Evolutionary conservation across 2,113 vertebrate genomes (phyloP).

Genomic region (Pontoporia blainvillei): DNA sequence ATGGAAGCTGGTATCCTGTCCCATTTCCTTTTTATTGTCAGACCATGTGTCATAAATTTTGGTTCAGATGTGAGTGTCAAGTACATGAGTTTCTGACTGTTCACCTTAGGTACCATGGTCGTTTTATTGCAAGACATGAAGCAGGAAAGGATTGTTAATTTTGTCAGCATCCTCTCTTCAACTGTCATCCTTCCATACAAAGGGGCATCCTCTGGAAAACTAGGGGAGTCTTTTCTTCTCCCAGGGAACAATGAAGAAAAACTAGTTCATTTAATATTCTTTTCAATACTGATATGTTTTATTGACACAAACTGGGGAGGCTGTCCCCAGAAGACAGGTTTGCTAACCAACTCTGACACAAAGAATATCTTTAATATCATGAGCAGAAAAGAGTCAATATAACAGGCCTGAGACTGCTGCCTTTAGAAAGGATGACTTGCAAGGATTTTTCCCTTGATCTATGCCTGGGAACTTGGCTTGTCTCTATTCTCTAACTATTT

Average conservation of each 20-base stretch:
- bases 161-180: neutral
- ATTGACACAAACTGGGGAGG: neutral
- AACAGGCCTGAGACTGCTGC: neutral
- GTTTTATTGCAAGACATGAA: neutral
- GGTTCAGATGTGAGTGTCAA: neutral
- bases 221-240: neutral
- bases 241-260: neutral
- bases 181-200: neutral
- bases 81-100: neutral
- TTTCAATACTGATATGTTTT: neutral
- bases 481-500: neutral
- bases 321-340: neutral
- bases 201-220: neutral
- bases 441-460: neutral
- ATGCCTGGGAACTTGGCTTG: neutral
- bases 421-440: neutral
- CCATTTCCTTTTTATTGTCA: neutral
- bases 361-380: neutral
- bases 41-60: neutral
- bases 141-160: neutral
- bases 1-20: neutral
- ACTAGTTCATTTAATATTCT: neutral
- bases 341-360: neutral
- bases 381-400: neutral
- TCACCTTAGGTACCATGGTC: neutral